Evolutionary conservation across 2,113 vertebrate species (phyloP).

Genomic region (Sapayoa aenigma): DNA sequence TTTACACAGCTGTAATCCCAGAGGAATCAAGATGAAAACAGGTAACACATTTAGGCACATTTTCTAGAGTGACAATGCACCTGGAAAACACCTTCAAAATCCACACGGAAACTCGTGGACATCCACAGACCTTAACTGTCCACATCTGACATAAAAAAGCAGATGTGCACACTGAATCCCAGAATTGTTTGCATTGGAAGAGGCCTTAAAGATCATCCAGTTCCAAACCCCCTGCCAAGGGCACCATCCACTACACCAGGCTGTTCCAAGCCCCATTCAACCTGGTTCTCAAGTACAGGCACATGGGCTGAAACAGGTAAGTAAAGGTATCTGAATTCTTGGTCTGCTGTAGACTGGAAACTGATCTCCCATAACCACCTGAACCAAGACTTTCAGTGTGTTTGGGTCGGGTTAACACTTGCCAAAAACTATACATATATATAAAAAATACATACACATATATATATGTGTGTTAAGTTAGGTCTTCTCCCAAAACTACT

Average conservation of each 20-base stretch:
- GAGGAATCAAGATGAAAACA: not conserved
- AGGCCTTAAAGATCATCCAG: not conserved
- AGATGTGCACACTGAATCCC: not conserved
- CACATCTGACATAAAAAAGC: not conserved
- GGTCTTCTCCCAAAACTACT: not conserved
- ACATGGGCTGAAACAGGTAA: accelerated
- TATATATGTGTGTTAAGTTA: not conserved
- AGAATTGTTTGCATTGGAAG: not conserved
- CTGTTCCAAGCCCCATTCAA: not conserved
- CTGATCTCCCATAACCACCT: not conserved
- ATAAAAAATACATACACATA: no score
- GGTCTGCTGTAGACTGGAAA: not conserved
- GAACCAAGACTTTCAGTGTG: not conserved
- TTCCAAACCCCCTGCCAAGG: not conserved
- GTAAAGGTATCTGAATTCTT: not conserved
- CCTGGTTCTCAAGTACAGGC: not conserved
- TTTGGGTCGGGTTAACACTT: not conserved
- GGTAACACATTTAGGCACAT: not conserved
- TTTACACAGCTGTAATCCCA: not conserved
- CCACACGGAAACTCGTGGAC: accelerated
- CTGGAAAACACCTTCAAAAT: not conserved
- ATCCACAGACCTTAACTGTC: not conserved
- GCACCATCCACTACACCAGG: not conserved
- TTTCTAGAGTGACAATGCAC: not conserved
- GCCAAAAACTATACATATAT: not conserved